A percentile compares a stretch with the other conserved stretches of the same genome.
phyloP scores from a whole-genome alignment of 2,113 vertebrate species.

The Mirounga angustirostris region DNA sequence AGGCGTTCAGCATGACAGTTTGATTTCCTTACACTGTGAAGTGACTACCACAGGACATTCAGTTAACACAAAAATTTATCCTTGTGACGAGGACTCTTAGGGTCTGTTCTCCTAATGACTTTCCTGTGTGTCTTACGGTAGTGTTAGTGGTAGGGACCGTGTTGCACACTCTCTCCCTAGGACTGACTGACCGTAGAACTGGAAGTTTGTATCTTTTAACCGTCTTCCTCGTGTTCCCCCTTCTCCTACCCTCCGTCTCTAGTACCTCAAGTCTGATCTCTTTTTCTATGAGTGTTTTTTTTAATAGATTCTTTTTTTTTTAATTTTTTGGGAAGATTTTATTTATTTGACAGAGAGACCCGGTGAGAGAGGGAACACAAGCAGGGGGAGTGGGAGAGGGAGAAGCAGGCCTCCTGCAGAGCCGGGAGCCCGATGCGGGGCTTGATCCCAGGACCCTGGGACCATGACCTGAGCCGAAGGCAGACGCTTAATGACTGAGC shows the following conservation, averaged over 20 bases:
- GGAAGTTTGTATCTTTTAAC: not conserved
- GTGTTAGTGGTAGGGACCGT: not conserved
- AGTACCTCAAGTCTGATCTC: not conserved
- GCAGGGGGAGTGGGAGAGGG: too few relatives aligned
- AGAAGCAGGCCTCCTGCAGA: too few relatives aligned
- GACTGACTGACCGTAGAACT: too few relatives aligned
- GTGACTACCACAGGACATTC: rapidly evolving
- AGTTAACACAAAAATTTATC: not conserved
- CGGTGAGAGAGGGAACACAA: too few relatives aligned
- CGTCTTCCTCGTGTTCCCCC: not conserved
- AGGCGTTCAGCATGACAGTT: not conserved
- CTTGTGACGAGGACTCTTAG: not conserved
- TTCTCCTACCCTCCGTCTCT: not conserved
- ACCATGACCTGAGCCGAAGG: too few relatives aligned
- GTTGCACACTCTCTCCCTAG: not conserved
- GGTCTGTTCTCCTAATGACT: not conserved
- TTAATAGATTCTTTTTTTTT: not conserved
- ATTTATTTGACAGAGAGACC: too few relatives aligned
- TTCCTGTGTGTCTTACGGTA: not conserved
- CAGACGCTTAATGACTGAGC: too few relatives aligned
- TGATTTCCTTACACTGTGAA: rapidly evolving
- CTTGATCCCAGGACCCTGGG: too few relatives aligned
- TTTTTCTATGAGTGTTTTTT: not conserved
- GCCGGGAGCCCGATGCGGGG: too few relatives aligned
- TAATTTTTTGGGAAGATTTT: too few relatives aligned